Conservation (phyloP, 2,113 vertebrate genomes). For the Lipotes vexillifer region DNA sequence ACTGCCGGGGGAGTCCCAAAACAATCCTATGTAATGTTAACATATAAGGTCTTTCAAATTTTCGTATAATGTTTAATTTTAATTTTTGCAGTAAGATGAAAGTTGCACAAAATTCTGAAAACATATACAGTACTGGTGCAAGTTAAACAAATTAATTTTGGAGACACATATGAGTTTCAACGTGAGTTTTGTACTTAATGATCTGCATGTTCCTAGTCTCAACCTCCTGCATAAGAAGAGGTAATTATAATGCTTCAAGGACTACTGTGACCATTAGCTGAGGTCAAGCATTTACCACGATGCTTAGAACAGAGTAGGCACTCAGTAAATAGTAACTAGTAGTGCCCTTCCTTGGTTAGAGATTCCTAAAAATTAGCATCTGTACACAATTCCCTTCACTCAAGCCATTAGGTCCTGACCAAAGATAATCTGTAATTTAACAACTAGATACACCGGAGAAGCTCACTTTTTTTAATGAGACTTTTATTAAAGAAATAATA, state of each 20-base stretch:
- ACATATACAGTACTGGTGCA: neutral
- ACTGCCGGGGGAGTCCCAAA: neutral
- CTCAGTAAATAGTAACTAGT: neutral
- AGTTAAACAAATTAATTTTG: neutral
- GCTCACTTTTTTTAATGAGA: neutral
- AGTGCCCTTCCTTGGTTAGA: neutral
- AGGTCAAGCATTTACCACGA: neutral
- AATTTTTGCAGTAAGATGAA: slow-evolving; percentile 1
- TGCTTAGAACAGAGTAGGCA: neutral
- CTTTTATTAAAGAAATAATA: neutral
- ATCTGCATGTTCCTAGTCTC: neutral
- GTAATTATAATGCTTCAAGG: neutral
- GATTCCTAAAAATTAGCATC: neutral
- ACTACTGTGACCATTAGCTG: neutral
- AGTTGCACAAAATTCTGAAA: slow-evolving; percentile 26
- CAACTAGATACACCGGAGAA: neutral
- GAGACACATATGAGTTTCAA: neutral
- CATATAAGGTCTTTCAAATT: slow-evolving; percentile 18
- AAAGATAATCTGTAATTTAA: slow-evolving; percentile 19
- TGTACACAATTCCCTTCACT: neutral
- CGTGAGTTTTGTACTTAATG: neutral
- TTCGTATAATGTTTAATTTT: slow-evolving; percentile 5
- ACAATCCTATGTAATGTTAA: neutral
- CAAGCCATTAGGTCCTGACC: neutral
- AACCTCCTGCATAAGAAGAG: neutral